Percentiles rank a stretch among this genome's conserved stretches.
phyloP scores from a whole-genome alignment of 35 echinoderm and acorn worm species.

The Heliocidaris erythrogramma region DNA sequence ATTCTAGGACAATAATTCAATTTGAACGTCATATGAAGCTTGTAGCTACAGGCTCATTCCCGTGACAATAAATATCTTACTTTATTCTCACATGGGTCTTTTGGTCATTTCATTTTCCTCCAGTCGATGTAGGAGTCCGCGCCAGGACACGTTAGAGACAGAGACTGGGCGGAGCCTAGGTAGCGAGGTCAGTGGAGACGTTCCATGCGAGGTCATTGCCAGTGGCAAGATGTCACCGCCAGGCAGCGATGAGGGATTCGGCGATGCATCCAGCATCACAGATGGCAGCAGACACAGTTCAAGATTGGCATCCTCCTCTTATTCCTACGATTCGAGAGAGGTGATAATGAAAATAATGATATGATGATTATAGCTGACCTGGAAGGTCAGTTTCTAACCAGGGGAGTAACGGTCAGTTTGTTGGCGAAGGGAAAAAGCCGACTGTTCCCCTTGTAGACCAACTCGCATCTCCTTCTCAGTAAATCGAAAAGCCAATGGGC shows the following conservation, averaged over 20 bases:
- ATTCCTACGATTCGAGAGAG: conserved; percentile 19
- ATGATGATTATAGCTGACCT: no score
- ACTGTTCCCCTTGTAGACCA: no score
- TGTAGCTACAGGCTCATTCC: no score
- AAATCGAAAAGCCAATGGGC: no score
- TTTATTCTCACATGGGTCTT: no score
- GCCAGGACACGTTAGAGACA: conserved; percentile 79
- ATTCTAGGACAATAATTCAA: no score
- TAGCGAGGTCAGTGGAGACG: conserved; percentile 65
- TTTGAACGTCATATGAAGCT: no score
- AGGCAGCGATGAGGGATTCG: conserved; percentile 89
- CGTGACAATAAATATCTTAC: no score
- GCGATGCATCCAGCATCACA: conserved; percentile 66
- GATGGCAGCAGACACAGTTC: conserved; percentile 59
- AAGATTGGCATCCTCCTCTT: conserved; percentile 26
- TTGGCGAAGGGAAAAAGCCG: no score
- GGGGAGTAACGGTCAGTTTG: no score
- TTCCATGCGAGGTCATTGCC: conserved; percentile 38
- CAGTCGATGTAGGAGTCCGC: conserved; percentile 62
- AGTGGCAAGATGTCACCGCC: conserved; percentile 74
- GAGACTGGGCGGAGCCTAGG: conserved; percentile 77
- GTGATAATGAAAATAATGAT: background rate
- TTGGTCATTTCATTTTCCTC: background rate
- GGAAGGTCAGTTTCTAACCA: no score
- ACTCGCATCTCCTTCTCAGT: no score